These are phyloP conservation scores for Glossophaga mutica DNA, from an alignment of 2,797 vertebrate species.

Conservation along the genomic window DNA sequence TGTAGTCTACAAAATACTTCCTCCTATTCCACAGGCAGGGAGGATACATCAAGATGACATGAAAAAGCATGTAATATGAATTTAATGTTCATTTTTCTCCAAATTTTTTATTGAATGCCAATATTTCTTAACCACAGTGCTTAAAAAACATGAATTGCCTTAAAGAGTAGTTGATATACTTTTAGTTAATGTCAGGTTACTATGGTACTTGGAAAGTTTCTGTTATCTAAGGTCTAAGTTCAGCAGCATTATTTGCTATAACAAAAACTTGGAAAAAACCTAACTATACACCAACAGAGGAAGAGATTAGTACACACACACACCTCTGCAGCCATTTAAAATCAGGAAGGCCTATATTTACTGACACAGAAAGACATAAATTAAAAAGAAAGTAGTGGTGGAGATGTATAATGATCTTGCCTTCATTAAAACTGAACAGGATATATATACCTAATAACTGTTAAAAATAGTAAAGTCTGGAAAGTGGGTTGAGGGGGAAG, in stretches of 20 bases:
- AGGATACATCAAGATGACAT: neutral
- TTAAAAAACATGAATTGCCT: neutral
- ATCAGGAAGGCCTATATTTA: neutral
- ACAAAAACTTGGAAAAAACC: neutral
- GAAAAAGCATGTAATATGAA: neutral
- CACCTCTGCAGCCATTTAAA: neutral
- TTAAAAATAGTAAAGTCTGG: neutral
- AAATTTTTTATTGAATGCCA: neutral
- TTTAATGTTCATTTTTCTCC: neutral
- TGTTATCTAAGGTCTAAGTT: constrained; percentile 1
- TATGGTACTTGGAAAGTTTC: neutral
- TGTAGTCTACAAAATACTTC: neutral
- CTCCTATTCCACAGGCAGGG: neutral
- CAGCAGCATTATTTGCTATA: constrained; percentile 6
- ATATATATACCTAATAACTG: neutral
- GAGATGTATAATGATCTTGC: neutral
- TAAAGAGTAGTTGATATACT: neutral
- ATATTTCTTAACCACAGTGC: neutral
- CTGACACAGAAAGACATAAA: constrained; percentile 5
- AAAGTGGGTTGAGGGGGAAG: neutral
- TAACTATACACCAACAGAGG: neutral
- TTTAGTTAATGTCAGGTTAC: neutral
- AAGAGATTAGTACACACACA: neutral
- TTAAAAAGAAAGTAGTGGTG: neutral
- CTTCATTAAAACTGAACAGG: neutral